Evolutionary conservation across 2,797 vertebrate species (phyloP).

Genomic region (Macrochelys suwanniensis): DNA sequence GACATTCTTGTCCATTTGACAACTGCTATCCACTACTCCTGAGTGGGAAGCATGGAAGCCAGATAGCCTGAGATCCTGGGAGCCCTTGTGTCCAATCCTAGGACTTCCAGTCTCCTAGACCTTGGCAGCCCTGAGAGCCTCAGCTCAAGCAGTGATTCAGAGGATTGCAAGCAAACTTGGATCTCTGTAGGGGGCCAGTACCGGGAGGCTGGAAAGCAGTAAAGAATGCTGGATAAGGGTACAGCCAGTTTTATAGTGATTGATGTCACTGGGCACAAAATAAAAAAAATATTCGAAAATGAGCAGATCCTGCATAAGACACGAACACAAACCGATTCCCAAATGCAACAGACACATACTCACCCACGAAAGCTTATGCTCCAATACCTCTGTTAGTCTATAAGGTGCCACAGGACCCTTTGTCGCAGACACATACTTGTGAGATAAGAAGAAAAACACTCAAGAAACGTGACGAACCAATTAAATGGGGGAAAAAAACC

Average conservation of each 20-base stretch:
- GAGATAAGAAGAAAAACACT: neutral
- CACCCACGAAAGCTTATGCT: no score
- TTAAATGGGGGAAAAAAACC: rapidly evolving
- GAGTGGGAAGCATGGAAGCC: neutral
- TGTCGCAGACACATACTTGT: neutral
- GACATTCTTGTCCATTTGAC: neutral
- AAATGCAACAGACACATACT: rapidly evolving
- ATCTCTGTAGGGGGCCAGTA: rapidly evolving
- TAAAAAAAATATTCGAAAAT: neutral
- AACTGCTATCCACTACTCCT: neutral
- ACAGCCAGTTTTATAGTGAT: neutral
- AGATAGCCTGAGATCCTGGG: neutral
- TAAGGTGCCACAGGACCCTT: no score
- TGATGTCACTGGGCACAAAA: neutral
- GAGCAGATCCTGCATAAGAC: neutral
- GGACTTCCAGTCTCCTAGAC: neutral
- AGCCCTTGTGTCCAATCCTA: neutral
- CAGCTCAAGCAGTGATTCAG: neutral
- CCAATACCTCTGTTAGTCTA: no score
- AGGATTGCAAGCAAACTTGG: neutral
- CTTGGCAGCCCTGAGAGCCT: neutral
- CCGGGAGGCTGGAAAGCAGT: neutral
- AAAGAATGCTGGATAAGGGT: neutral
- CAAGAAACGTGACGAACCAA: neutral
- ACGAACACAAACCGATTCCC: rapidly evolving